phyloP scores from a whole-genome alignment of 2,113 vertebrate species.

The Cebus imitator region DNA sequence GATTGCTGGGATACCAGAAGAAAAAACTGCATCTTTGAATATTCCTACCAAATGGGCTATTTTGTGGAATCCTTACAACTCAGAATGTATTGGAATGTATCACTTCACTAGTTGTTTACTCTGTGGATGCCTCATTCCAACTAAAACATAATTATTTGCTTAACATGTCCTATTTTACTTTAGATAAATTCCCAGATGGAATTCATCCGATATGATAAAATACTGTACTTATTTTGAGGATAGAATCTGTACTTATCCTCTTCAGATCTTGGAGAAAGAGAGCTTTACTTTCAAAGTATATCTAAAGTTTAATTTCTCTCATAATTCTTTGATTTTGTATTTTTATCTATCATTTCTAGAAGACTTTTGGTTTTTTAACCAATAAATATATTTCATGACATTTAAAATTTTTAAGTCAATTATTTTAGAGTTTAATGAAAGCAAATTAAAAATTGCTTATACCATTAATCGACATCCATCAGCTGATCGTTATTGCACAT shows the following conservation, averaged over 20 bases:
- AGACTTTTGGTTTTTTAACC: background rate
- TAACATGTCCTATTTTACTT: constrained; percentile 31
- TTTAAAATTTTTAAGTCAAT: background rate
- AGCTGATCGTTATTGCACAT: background rate
- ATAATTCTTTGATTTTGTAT: background rate
- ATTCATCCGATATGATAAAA: constrained; percentile 44
- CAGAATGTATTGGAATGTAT: background rate
- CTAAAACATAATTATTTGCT: constrained; percentile 23
- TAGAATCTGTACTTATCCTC: background rate
- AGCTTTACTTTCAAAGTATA: background rate
- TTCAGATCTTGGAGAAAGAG: background rate
- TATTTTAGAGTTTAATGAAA: constrained; percentile 17
- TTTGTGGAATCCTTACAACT: background rate
- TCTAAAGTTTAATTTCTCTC: background rate
- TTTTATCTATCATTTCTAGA: background rate
- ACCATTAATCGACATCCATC: background rate
- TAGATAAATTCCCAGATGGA: constrained; percentile 41
- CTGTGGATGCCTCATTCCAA: background rate
- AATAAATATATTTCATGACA: background rate
- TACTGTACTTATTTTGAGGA: background rate
- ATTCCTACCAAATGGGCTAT: background rate
- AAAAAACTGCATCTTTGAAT: background rate
- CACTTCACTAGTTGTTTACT: constrained; percentile 45
- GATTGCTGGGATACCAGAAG: background rate
- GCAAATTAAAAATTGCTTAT: background rate